Evolutionary conservation across 2,888 invertebrate genomes (phyloP), one percentile per base, ranked within the genome.

Genomic region (Sclerodermus sp.): DNA sequence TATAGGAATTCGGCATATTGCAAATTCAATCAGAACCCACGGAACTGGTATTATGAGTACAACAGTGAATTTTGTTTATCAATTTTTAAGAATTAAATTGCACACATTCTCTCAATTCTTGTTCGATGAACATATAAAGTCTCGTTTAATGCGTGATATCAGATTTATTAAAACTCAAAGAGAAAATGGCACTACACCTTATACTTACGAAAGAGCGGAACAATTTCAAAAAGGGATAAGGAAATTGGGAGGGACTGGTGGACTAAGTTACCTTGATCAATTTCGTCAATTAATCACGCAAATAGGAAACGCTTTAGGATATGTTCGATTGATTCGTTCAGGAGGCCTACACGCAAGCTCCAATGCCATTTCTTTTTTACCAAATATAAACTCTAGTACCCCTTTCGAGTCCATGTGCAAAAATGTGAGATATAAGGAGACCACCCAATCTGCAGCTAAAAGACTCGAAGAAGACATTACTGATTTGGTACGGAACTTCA

Each of bases 51-150:
- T 98, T 54, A 93, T 96, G 85, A 95, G 93, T 70, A 95, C 95
- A 0, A 93, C 95, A 0, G 94, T 90, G 0, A 95, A 95, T 74
- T 93, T 91, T 66, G 91, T 92, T 0, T 95, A 95, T 79, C 96
- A 96, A 79, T 97, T 96, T 79, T 81, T 98, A 58, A 86, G 93
- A 60, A 90, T 93, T 64, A 96, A 97, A 77, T 90, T 99, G 69
- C 91, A 90, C 66, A 89, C 90, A 1, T 94, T 99, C 76, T 97
- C 97, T 0, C 96, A 97, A 78, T 98, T 98, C 76, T 86, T 99
- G 78, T 97, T 91, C 73, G 97, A 98, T 74, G 99, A 99, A 78
- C 96, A 96, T 70, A 96, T 99, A 43, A 96, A 97, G 78, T 96
- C 96, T 0, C 85, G 95, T 49, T 82, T 99, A 1, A 85, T 93